Base-by-base conservation (phyloP, 2,113 vertebrate genomes). In the Petroica traversi region DNA sequence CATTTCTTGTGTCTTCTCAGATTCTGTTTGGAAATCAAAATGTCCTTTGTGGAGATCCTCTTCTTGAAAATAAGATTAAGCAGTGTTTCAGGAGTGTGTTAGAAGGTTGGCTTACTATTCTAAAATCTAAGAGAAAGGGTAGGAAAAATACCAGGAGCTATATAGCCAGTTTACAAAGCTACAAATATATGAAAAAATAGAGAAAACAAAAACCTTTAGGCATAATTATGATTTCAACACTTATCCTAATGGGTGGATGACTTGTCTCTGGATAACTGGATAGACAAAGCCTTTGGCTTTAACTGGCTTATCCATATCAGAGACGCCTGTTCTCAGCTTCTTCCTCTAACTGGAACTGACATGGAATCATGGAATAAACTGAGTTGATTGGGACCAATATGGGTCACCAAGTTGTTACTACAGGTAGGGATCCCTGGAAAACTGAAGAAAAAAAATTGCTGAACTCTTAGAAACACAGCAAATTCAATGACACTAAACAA, bases 151-250 rank as follows among this genome's bases (percentile, higher is more conserved):
- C 8, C 24, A 19, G 23, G 12, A n/a, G 15, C 3, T 48, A 9
- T 6, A 48, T 19, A 57, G 20, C 12, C 9, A n/a, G 10, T 57
- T 57, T 34, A 29, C 9, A 85, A 74, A 25, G 19, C 19, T 25
- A 31, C 6, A 34, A 41, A 34, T 48, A 48, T 1, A 12, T 20
- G 34, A 64, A 57, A 85, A 25, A 0, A 2, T 57, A 8, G 6
- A 24, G 34, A 57, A 48, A 49, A 16, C 15, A 48, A 13, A 48
- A 57, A 13, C n/a, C 3, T 57, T 57, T 24, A 40, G 16, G 12
- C 5, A 20, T 19, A 8, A 13, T 48, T 40, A 41, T 52, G 29
- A 64, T 8, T 62, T 28, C 0, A 3, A 29, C 2, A 3, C 4
- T 29, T 61, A 61, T 52, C 14, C 5, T 84, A 57, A 61, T 26